phyloP scores from a whole-genome alignment of 2,888 invertebrate genomes.

The Chesias legatella region DNA sequence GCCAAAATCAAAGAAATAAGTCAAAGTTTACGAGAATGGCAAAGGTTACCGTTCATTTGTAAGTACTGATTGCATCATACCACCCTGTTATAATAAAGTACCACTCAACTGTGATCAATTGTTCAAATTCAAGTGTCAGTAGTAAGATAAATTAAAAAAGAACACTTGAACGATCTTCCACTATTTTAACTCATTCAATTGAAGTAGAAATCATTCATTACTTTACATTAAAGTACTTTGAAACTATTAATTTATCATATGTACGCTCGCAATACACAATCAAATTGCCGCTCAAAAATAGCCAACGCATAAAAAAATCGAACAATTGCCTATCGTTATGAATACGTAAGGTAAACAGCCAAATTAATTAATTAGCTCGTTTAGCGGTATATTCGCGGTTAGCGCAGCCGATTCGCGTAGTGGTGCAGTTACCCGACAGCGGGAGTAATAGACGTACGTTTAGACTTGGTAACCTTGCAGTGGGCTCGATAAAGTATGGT shows the following conservation, averaged over 20 bases:
- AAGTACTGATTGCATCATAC: conserved; percentile 3
- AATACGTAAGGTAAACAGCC: conserved; percentile 48
- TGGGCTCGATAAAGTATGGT: conserved; percentile 60
- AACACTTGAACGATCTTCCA: no score
- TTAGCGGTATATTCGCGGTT: conserved; percentile 65
- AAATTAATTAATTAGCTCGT: conserved; percentile 61
- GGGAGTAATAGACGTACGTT: conserved; percentile 43
- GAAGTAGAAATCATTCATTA: no score
- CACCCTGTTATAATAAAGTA: not conserved
- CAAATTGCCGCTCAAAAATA: conserved; percentile 5
- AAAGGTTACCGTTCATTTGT: conserved; percentile 7
- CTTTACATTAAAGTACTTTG: no score
- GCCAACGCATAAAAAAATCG: conserved; percentile 8
- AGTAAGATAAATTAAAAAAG: no score
- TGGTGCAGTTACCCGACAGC: conserved; percentile 45
- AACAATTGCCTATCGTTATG: conserved; percentile 28
- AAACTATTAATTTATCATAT: no score
- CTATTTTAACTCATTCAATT: no score
- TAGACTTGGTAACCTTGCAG: conserved; percentile 71
- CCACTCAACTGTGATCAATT: no score
- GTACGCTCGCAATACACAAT: not conserved
- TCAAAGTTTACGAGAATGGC: conserved; percentile 8
- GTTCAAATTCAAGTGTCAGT: no score
- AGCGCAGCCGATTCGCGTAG: conserved; percentile 59
- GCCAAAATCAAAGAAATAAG: conserved; percentile 11